Evolutionary conservation across 2,888 invertebrate species (phyloP).

Genomic region (Digitonthophagus gazella): DNA sequence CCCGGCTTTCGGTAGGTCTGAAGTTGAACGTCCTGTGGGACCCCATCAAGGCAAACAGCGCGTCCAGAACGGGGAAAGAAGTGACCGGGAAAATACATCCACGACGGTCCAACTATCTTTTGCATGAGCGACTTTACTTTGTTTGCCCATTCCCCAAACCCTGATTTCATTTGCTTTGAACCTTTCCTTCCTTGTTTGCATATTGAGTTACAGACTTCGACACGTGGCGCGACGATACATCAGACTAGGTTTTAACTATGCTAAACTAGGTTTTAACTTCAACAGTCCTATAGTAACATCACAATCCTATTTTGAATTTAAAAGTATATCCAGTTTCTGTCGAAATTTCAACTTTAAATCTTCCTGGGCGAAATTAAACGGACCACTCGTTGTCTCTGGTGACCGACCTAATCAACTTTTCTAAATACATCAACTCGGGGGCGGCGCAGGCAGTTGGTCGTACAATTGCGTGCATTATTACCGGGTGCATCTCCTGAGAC

Average conservation of each 20-base stretch:
- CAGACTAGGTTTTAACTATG: too few species aligned
- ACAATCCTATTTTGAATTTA: too few species aligned
- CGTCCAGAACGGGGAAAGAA: constrained; percentile 45
- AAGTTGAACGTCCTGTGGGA: constrained; percentile 46
- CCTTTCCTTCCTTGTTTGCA: constrained; percentile 11
- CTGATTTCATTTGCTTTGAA: constrained; percentile 13
- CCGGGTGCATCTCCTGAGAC: constrained; percentile 32
- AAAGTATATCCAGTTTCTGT: too few species aligned
- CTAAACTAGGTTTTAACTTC: too few species aligned
- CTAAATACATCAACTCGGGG: constrained; percentile 12
- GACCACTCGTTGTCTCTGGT: neutral
- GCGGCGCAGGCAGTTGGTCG: neutral
- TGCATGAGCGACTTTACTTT: constrained; percentile 49
- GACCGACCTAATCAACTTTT: constrained; percentile 15
- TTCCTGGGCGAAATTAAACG: neutral
- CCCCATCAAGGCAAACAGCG: constrained; percentile 47
- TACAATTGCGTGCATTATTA: constrained; percentile 38
- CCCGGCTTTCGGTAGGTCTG: constrained; percentile 43
- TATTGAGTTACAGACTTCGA: constrained; percentile 8
- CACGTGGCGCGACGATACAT: too few species aligned
- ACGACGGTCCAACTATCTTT: constrained; percentile 41
- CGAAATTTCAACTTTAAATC: neutral
- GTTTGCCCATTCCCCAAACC: constrained; percentile 36
- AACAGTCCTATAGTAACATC: too few species aligned
- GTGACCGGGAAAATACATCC: constrained; percentile 31